These are phyloP conservation scores for Dendrolimus punctatus DNA, from an alignment of 1,140 invertebrate species.

Conservation along the genomic window DNA sequence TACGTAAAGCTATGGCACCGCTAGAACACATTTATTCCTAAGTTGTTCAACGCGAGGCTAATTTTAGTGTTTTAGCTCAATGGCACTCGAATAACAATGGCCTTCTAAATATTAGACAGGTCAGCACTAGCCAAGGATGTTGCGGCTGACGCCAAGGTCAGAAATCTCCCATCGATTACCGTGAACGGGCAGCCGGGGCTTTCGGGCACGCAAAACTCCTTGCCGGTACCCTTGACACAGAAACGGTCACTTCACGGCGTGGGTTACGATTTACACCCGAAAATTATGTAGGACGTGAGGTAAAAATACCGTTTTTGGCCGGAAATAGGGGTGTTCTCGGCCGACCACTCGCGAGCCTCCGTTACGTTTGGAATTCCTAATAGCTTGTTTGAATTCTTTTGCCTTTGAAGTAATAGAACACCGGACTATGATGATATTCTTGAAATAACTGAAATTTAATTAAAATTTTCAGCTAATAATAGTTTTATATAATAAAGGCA, in stretches of 20 bases:
- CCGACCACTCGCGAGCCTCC: slow-evolving; percentile 17
- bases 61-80: not conserved
- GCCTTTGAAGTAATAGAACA: not conserved
- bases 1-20: not conserved
- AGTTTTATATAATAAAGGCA: too few species aligned
- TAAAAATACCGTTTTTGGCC: slow-evolving; percentile 32
- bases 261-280: slow-evolving; percentile 27
- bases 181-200: slow-evolving; percentile 10
- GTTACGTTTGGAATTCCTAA: slow-evolving; percentile 15
- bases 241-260: slow-evolving; percentile 34
- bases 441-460: too few species aligned
- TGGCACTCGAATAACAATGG: slow-evolving; percentile 13
- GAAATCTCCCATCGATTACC: slow-evolving; percentile 58
- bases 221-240: slow-evolving; percentile 55
- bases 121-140: slow-evolving; percentile 50
- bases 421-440: too few species aligned
- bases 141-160: slow-evolving; percentile 42
- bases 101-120: slow-evolving; percentile 45
- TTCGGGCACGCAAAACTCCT: slow-evolving; percentile 52
- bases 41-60: too few species aligned
- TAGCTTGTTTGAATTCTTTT: slow-evolving; percentile 7
- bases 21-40: not conserved
- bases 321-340: slow-evolving; percentile 28
- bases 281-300: slow-evolving; percentile 47
- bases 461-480: too few species aligned